A percentile compares a stretch with the other conserved stretches of the same genome.
These are phyloP conservation scores for Aphodius granarius DNA, from an alignment of 2,888 invertebrate genomes.

Conservation along the genomic window DNA sequence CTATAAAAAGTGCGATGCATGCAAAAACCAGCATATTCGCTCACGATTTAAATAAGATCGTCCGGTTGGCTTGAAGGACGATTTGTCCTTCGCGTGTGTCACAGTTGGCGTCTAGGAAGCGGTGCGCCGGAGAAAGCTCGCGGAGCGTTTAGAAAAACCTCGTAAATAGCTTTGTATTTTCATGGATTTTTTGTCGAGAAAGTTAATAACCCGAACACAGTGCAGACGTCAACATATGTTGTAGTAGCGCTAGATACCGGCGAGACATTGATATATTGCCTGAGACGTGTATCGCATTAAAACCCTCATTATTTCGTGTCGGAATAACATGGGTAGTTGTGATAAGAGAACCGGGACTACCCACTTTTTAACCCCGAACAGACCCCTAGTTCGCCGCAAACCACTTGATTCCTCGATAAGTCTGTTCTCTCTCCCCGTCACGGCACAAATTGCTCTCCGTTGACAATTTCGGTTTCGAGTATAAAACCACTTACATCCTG, in stretches of 20 bases:
- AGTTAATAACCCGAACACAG: slow-evolving; percentile 25
- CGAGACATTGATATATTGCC: slow-evolving; percentile 25
- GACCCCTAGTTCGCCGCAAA: background rate
- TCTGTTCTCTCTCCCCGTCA: background rate
- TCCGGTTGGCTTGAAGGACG: background rate
- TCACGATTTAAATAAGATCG: background rate
- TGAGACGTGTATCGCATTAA: slow-evolving; percentile 25
- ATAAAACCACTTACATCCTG: background rate
- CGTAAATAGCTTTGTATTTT: slow-evolving; percentile 23
- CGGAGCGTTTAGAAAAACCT: slow-evolving; percentile 8
- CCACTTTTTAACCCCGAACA: background rate
- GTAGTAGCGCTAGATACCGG: slow-evolving; percentile 7
- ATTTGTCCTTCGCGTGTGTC: background rate
- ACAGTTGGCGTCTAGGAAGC: slow-evolving; percentile 11
- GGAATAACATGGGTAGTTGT: slow-evolving; percentile 23
- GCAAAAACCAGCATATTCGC: too few relatives aligned
- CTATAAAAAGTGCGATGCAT: too few relatives aligned
- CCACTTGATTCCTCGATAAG: background rate
- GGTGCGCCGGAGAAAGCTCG: background rate
- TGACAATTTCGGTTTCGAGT: background rate
- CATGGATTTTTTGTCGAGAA: slow-evolving; percentile 21
- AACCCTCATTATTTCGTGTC: slow-evolving; percentile 23
- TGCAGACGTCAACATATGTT: slow-evolving; percentile 24
- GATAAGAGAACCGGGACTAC: slow-evolving; percentile 13
- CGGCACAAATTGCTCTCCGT: background rate